Evolutionary conservation across 1,140 invertebrate genomes (phyloP).

Genomic region (Calycopis cecrops): DNA sequence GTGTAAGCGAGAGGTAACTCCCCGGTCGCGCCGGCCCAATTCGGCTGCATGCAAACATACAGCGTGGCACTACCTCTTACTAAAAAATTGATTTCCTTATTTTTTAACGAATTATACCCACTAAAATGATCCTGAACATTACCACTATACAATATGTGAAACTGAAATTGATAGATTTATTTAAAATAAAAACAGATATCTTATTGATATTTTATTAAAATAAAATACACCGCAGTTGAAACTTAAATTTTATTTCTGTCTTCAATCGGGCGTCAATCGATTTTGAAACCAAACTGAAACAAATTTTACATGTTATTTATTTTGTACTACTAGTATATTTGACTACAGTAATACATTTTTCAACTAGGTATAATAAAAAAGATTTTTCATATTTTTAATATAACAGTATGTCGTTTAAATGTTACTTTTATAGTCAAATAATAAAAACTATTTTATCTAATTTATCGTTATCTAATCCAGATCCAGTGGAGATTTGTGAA

Average conservation of each 20-base stretch:
- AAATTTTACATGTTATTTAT: not conserved
- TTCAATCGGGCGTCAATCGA: not conserved
- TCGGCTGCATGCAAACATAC: slow-evolving; percentile 34
- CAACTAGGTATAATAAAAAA: not conserved
- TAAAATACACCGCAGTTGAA: too few relatives aligned
- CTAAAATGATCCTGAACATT: too few relatives aligned
- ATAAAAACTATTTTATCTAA: too few relatives aligned
- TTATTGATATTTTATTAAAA: too few relatives aligned
- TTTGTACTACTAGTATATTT: not conserved
- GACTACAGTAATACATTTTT: not conserved
- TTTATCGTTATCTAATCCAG: not conserved
- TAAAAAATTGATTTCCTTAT: too few relatives aligned
- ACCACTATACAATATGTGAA: not conserved
- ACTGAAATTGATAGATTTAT: too few relatives aligned
- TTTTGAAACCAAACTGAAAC: slow-evolving; percentile 6
- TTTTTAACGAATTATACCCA: too few relatives aligned
- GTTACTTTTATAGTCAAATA: too few relatives aligned
- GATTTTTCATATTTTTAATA: not conserved
- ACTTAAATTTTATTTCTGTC: not conserved
- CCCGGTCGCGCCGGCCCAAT: slow-evolving; percentile 14
- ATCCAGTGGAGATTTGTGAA: not conserved
- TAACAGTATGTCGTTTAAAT: not conserved
- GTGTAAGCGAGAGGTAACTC: too few relatives aligned
- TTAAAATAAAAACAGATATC: too few relatives aligned
- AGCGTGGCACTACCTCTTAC: slow-evolving; percentile 27